These are phyloP conservation scores for Lichenostomus cassidix DNA, from an alignment of 2,113 vertebrate species.

Conservation along the genomic window DNA sequence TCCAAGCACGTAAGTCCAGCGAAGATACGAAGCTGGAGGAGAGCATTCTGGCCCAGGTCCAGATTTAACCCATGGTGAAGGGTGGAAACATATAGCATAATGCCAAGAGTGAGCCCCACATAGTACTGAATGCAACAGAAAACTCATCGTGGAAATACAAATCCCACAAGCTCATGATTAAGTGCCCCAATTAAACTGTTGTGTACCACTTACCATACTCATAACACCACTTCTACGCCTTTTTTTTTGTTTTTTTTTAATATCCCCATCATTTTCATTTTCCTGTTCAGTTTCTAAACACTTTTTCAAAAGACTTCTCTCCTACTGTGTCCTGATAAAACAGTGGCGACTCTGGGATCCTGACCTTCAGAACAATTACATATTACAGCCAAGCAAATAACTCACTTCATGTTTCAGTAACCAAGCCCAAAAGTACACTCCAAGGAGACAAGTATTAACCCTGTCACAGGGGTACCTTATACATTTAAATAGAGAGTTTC, in stretches of 20 bases:
- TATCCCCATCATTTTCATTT: neutral
- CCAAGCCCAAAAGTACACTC: neutral
- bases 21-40: neutral
- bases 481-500: neutral
- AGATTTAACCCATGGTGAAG: neutral
- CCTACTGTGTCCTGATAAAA: neutral
- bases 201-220: neutral
- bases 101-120: neutral
- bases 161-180: neutral
- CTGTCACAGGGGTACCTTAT: neutral
- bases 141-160: neutral
- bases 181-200: neutral
- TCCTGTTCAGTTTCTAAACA: neutral
- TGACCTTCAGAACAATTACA: neutral
- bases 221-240: neutral
- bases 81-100: neutral
- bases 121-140: neutral
- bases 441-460: neutral
- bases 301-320: neutral
- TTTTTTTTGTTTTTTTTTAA: neutral
- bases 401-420: neutral
- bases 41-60: neutral
- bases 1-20: fast-evolving
- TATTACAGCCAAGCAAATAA: neutral
- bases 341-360: neutral